Evolutionary conservation across 2,888 invertebrate genomes (phyloP), one percentile per base, ranked within the genome.

Genomic region (Acleris literana): DNA sequence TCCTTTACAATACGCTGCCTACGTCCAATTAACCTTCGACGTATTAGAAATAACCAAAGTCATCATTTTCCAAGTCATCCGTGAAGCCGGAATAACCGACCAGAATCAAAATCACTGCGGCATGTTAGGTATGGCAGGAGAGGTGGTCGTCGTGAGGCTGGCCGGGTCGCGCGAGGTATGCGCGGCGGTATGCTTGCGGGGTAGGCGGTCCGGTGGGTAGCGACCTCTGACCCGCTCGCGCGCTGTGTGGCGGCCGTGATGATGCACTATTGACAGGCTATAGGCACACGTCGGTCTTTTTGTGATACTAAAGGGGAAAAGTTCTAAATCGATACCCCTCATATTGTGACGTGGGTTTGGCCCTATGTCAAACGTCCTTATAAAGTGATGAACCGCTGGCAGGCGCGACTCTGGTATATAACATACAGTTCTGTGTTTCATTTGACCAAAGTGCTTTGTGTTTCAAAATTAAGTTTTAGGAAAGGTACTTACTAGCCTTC

Each of bases 21-120:
- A 84, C 85, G 87, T 90, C 88, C 91, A 90, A 91, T 90, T 91
- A 91, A 90, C 90, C 89, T 90, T 86, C 84, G 84, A 82, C 81
- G 88, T 84, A 85, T 87, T 83, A 85, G 78, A 89, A 88, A 86
- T 87, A 82, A 84, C 81, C 85, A 81, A 74, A 87, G 88, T 90
- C 90, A 90, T 87, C 81, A 84, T 88, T 83, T 82, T 80, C 76
- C 78, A 78, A 85, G 85, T 84, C 79, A 84, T 85, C 76, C 77
- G 80, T 75, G 76, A 74, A 73, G 72, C 69, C 70, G 75, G 74
- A 76, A 71, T 69, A 78, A 68, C 73, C 84, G 76, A 69, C 74
- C 69, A 69, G 66, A 63, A 65, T 68, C 71, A 70, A 62, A 64
- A 62, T 25, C 53, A 62, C 25, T 20, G 29, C 70, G 70, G 68